Conservation (phyloP, 2,888 invertebrate species). For the Hirtodrosophila duncani region DNA sequence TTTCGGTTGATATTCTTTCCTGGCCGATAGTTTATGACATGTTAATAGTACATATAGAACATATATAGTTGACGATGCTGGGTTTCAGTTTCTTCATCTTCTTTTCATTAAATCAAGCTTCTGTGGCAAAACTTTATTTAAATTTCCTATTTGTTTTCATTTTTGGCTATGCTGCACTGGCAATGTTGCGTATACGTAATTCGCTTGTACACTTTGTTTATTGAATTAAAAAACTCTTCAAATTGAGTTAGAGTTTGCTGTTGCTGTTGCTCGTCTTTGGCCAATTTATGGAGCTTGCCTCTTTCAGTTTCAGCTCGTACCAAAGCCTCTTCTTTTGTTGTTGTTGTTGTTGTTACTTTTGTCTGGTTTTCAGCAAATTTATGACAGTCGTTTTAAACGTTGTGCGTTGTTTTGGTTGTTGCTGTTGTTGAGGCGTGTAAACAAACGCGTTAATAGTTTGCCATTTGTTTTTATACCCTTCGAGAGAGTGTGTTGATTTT, state of each 20-base stretch:
- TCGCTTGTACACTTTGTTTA: constrained; percentile 6
- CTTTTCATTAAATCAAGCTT: no score
- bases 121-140: no score
- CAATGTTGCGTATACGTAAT: constrained; percentile 30
- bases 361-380: constrained; percentile 40
- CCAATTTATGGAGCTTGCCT: constrained; percentile 26
- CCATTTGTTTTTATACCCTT: constrained; percentile 47
- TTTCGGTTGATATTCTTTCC: no score
- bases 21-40: no score
- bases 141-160: no score
- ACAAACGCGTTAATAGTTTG: constrained; percentile 66
- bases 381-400: constrained; percentile 51
- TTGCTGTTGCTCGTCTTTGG: constrained; percentile 3
- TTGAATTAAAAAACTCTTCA: background rate
- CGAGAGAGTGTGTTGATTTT: background rate
- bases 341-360: constrained; percentile 19
- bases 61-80: no score
- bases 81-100: no score
- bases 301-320: background rate
- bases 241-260: constrained; percentile 15
- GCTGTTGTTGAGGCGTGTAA: constrained; percentile 47
- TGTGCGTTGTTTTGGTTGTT: constrained; percentile 15
- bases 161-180: no score
- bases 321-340: constrained; percentile 6
- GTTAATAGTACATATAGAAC: no score